Evolutionary conservation across 2,888 invertebrate species (phyloP).

Genomic region (Lasius fuliginosus): DNA sequence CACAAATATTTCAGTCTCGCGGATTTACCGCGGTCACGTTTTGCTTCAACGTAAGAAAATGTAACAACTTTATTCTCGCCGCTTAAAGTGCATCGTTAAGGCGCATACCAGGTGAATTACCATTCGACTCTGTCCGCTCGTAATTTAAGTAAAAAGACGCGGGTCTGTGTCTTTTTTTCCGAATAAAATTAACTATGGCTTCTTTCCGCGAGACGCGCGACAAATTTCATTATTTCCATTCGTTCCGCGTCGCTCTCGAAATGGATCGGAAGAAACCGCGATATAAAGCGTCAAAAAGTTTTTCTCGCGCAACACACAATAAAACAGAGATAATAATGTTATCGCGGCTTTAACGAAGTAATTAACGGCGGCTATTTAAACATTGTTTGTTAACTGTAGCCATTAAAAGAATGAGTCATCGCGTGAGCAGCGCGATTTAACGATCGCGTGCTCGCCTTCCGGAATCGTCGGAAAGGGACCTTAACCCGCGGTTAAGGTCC

Average conservation of each 20-base stretch:
- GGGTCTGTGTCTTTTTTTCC: conserved; percentile 3
- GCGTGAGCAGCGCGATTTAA: conserved; percentile 43
- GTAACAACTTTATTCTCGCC: conserved; percentile 33
- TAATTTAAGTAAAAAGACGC: conserved; percentile 22
- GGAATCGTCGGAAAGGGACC: no score
- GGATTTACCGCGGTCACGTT: conserved; percentile 26
- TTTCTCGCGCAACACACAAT: conserved; percentile 20
- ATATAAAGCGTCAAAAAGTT: conserved; percentile 37
- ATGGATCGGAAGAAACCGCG: conserved; percentile 25
- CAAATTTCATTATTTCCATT: conserved; percentile 10
- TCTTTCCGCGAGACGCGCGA: not conserved
- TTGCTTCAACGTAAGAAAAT: conserved; percentile 27
- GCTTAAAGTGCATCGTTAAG: conserved; percentile 12
- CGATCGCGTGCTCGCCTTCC: conserved; percentile 44
- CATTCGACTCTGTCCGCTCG: conserved; percentile 33
- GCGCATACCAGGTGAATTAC: conserved; percentile 23
- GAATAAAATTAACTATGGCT: conserved; percentile 26
- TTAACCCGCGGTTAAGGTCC: conserved; percentile 25
- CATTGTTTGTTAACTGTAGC: conserved; percentile 44
- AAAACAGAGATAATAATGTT: conserved; percentile 36
- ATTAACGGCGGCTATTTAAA: conserved; percentile 50
- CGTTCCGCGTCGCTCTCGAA: conserved; percentile 21
- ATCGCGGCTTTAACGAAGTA: conserved; percentile 47
- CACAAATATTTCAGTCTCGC: conserved; percentile 41
- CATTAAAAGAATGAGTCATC: conserved; percentile 55